Evolutionary conservation across 1,140 invertebrate species (phyloP), one percentile per base, ranked within the genome.

Genomic region (Sitophilus oryzae): DNA sequence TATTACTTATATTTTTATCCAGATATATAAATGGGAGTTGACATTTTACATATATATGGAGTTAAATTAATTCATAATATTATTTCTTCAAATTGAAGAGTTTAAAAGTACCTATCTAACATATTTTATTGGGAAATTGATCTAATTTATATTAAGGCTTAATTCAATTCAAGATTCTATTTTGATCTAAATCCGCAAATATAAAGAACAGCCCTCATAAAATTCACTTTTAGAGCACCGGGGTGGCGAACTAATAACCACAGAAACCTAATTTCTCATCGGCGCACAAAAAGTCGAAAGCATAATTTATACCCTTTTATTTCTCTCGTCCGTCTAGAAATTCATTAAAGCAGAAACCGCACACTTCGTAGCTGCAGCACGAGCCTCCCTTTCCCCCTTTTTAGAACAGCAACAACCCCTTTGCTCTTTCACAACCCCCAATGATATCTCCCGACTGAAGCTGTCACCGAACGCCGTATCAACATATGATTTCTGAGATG

Each of bases 401-500:
- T 30, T 5, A 30, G 5, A 30, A 5, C 25, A 30, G 11, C 25
- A 30, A 30, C 25, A 11, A 11, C 25, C 25, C 25, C 5, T 11
- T 5, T 30, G 25, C 25, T 30, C 25, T 11, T 11, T 30, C 25
- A 6, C 5, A n/a, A n/a, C n/a, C n/a, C n/a, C n/a, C n/a, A 30
- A 30, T 11, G 25, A 11, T 30, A 30, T 30, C 25, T 30, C 11
- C 11, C 11, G 11, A 30, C 5, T 30, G 25, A 30, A 30, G 25
- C 36, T 50, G 35, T 50, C 48, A 40, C 41, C 22, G 48, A 18
- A 38, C 46, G 8, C 15, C 23, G 49, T 52, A 30, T 11, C 25
- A n/a, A 30, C 25, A 30, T 30, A 30, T 30, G 5, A 11, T 30
- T 30, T n/a, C n/a, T n/a, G n/a, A n/a, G 25, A 30, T 11, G 25